Evolutionary conservation across 1,140 invertebrate genomes (phyloP).

Genomic region (Drosophila ironensis): DNA sequence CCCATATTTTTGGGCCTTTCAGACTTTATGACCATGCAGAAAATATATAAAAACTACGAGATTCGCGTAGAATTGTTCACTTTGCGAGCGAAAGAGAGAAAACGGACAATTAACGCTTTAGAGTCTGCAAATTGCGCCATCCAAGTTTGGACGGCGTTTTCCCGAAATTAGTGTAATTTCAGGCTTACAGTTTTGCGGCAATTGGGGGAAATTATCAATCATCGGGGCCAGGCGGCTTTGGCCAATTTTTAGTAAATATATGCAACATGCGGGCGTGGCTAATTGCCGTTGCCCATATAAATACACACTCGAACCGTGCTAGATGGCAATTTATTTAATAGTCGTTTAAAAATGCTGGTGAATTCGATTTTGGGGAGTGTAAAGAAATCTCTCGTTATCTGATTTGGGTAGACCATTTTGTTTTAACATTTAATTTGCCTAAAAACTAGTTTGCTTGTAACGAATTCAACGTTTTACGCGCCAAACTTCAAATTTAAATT

Average conservation of each 20-base stretch:
- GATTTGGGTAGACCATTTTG: no score
- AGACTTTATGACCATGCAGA: constrained; percentile 23
- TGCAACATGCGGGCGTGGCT: constrained; percentile 34
- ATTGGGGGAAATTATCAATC: constrained; percentile 30
- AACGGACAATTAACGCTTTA: constrained; percentile 14
- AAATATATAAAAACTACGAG: background rate
- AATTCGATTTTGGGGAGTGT: background rate
- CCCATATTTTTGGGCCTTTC: constrained; percentile 34
- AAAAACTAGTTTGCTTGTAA: no score
- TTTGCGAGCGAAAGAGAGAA: background rate
- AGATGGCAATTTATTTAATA: constrained; percentile 31
- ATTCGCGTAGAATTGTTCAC: constrained; percentile 5
- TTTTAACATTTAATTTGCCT: no score
- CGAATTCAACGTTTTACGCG: no score
- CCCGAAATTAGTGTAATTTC: constrained; percentile 24
- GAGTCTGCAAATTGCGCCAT: constrained; percentile 19
- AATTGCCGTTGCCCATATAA: constrained; percentile 23
- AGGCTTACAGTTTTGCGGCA: constrained; percentile 18
- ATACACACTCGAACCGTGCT: no score
- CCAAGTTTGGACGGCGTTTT: background rate
- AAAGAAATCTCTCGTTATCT: no score
- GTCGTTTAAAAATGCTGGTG: no score
- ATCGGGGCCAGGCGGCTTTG: constrained; percentile 3
- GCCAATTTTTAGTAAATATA: constrained; percentile 30
- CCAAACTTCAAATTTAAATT: no score